Base-by-base conservation (phyloP, 2,888 invertebrate genomes). In the Sceliomorpha sp. region DNA sequence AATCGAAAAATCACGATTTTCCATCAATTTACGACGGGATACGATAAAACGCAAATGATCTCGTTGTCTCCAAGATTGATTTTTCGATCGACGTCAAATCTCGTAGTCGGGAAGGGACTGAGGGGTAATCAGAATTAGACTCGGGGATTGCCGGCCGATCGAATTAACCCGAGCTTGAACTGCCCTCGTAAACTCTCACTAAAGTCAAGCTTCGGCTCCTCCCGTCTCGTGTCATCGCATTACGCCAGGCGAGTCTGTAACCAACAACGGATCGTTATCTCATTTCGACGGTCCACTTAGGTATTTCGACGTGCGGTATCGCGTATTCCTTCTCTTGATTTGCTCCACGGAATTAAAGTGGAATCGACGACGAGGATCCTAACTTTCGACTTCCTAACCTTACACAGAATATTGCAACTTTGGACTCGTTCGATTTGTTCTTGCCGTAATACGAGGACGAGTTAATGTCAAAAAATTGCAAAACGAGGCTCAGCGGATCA, bases 141-240 rank as follows among this genome's bases (percentile, higher is more conserved):
- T 78, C 69, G 75, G 81, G n/a, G 81, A 85, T 86, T 84, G 83
- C 84, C 75, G 83, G 80, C 76, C 82, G 85, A 88, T 88, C 84
- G 84, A 87, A 88, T 87, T 87, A 86, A 86, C 84, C 81, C 78
- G 79, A 76, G 80, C 78, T 83, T 79, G 77, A 71, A 80, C 80
- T 77, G 81, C 75, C 81, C 85, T 87, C 88, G 83, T 88, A 88
- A 88, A 88, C 85, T 87, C 83, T 84, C 86, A 80, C 82, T 79
- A 82, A 83, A 85, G 84, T 83, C 84, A 80, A 78, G 74, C 74
- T 73, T 72, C 69, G 66, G 76, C 85, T 87, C 88, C 88, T 83
- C 87, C 87, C 82, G 85, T 85, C 83, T 78, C 83, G 76, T 86
- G 86, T 86, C 78, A 75, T 78, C 81, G 79, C 82, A 79, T 83